Base-by-base conservation (phyloP, 37 sponge, comb jelly and placozoan genomes). In the Chondrilla cf. caribensis region DNA sequence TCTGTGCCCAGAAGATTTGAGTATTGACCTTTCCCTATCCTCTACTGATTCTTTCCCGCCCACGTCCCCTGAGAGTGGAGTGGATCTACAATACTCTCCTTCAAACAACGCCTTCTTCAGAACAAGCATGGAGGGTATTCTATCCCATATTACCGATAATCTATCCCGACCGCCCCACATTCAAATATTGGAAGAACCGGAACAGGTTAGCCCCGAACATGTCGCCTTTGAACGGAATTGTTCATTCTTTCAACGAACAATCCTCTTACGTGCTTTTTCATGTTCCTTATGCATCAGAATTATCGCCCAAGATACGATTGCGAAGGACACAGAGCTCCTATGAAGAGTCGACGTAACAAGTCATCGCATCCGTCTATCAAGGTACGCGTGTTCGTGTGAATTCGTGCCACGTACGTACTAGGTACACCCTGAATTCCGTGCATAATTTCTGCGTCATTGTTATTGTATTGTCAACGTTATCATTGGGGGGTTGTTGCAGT, bases 311-410 rank as follows among this genome's bases (percentile, higher is more conserved):
- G 95, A 21, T 95, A 95, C 79, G 87, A 80, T 15, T 83, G 72
- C 41, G 95, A 95, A 65, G 95, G 95, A 6, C 64, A 76, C 28
- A 67, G 95, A 72, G 95, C 89, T 29, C 95, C 95, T 25, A 44
- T 95, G 80, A 88, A 89, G 35, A 89, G 92, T 43, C 54, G 82
- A 40, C 39, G 54, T 4, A 81, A 84, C 15, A 86, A 84, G 58
- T 3, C n/a, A 9, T 36, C 70, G 5, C 86, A 79, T 65, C 95
- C 95, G 31, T 38, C 89, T 54, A 89, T 95, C 8, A 79, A 88
- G 84, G 91, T 94, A 83, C 37, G 81, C 0, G 25, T 33, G 3
- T 21, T 70, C 21, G 24, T 31, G 3, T 70, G 19, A 9, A 11
- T 28, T n/a, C n/a, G n/a, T n/a, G n/a, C n/a, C n/a, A n/a, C n/a